Conservation (phyloP, 1,140 invertebrate species). For the Babylonia areolata region DNA sequence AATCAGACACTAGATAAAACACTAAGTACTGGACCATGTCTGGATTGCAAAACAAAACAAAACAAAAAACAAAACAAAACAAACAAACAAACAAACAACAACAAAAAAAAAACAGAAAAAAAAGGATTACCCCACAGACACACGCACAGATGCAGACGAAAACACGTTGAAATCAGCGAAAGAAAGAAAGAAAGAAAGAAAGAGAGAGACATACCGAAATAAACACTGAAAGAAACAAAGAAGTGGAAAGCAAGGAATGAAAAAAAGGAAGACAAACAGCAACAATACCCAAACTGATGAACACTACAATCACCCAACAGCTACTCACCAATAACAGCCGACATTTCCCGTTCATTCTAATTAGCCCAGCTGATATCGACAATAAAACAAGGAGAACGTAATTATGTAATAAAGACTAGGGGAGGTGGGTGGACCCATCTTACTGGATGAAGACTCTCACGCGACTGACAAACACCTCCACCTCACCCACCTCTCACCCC, state of each 20-base stretch:
- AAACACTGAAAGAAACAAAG: too few relatives aligned
- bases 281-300: neutral
- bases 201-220: neutral
- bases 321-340: neutral
- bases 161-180: neutral
- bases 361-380: neutral
- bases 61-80: neutral
- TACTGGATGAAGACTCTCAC: neutral
- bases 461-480: neutral
- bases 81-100: neutral
- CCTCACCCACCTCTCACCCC: too few relatives aligned
- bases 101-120: neutral
- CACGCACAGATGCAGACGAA: neutral
- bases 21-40: too few relatives aligned
- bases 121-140: neutral
- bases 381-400: neutral
- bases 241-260: neutral
- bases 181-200: too few relatives aligned
- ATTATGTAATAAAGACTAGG: constrained; percentile 8
- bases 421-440: too few relatives aligned
- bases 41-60: neutral
- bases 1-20: too few relatives aligned
- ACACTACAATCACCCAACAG: neutral
- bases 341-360: neutral
- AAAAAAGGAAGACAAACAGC: neutral